Conservation (phyloP, 2,113 vertebrate genomes). For the Enhydra lutris region DNA sequence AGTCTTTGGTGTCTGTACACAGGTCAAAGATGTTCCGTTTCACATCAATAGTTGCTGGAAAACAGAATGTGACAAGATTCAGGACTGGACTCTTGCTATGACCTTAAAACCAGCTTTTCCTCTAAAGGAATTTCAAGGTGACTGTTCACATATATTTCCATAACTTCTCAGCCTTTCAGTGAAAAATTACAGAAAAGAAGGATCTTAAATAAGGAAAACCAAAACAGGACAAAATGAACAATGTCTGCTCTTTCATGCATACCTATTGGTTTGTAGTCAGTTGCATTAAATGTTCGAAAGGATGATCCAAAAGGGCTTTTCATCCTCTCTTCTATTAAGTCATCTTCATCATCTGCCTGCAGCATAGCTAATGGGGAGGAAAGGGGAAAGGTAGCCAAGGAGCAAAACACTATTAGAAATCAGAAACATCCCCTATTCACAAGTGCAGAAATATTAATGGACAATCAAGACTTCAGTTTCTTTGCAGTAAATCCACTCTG, state of each 20-base stretch:
- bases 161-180: not conserved
- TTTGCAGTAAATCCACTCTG: not conserved
- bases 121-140: conserved; percentile 19
- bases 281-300: conserved; percentile 98
- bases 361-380: conserved; percentile 91
- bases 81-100: not conserved
- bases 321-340: conserved; percentile 98
- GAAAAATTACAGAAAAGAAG: not conserved
- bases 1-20: conserved; percentile 99
- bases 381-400: not conserved
- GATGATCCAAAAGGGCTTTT: conserved; percentile 99
- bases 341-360: conserved; percentile 98
- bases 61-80: conserved; percentile 59
- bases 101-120: not conserved
- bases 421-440: not conserved
- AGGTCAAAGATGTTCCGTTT: conserved; percentile 99
- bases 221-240: not conserved
- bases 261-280: conserved; percentile 99
- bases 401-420: conserved; percentile 24
- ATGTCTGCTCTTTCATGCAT: conserved; percentile 39
- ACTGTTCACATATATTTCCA: not conserved
- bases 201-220: not conserved
- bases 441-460: not conserved
- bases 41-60: conserved; percentile 96
- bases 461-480: not conserved